phyloP scores from a whole-genome alignment of 2,113 vertebrate species.

The Coregonus clupeaformis region DNA sequence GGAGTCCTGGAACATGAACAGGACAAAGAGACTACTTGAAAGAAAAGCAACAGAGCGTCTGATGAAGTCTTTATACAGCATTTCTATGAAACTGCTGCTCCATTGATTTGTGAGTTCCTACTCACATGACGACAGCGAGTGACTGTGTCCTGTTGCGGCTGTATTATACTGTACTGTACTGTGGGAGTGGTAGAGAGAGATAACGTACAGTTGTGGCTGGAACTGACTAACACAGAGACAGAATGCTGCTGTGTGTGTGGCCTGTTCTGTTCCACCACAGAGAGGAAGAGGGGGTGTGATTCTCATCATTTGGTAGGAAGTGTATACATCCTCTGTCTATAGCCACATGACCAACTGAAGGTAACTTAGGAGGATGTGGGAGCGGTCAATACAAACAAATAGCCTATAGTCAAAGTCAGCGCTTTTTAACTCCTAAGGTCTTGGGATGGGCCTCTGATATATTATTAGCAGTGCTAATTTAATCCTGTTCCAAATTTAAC shows the following conservation, averaged over 20 bases:
- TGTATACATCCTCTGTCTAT: conserved; percentile 59
- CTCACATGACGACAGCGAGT: conserved; percentile 48
- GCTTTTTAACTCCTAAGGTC: too few species aligned
- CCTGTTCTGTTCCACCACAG: conserved; percentile 48
- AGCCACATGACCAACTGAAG: conserved; percentile 54
- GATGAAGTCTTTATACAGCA: neutral
- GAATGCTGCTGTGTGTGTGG: conserved; percentile 36
- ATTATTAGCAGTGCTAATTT: neutral
- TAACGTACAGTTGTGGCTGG: conserved; percentile 57
- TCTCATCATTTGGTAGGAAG: conserved; percentile 64
- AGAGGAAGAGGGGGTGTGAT: conserved; percentile 54
- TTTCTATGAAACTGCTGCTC: conserved; percentile 46
- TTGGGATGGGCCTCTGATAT: too few species aligned
- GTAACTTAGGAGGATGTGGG: conserved; percentile 65
- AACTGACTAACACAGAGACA: conserved; percentile 42
- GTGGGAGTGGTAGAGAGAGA: conserved; percentile 63
- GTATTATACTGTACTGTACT: conserved; percentile 31
- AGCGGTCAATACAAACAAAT: conserved; percentile 42
- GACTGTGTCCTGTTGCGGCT: neutral
- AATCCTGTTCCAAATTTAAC: neutral
- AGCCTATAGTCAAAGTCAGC: neutral
- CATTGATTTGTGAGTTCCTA: conserved; percentile 37
- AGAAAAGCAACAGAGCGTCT: neutral
- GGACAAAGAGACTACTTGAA: neutral
- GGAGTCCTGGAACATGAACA: too few species aligned